Percentiles rank a stretch among this genome's conserved stretches.
phyloP scores from a whole-genome alignment of 2,113 vertebrate species.

The Rhombomys opimus region DNA sequence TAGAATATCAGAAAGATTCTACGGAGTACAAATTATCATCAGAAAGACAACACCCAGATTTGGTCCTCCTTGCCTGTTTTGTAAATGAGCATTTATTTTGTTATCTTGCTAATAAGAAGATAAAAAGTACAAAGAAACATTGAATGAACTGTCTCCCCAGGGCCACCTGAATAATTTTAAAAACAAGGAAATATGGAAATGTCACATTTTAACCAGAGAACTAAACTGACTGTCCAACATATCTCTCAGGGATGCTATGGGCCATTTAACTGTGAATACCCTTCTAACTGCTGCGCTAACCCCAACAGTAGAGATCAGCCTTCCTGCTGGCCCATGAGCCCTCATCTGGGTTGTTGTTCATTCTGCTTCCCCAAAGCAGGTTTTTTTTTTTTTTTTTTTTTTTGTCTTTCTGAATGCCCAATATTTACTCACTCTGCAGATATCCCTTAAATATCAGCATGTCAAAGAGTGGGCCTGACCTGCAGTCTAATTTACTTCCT shows the following conservation, averaged over 20 bases:
- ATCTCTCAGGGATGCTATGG: neutral
- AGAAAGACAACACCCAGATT: neutral
- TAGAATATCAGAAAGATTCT: slow-evolving; percentile 27
- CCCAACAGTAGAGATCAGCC: neutral
- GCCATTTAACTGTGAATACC: neutral
- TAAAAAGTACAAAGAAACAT: neutral
- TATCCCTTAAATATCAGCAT: neutral
- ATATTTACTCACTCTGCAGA: neutral
- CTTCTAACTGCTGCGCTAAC: neutral
- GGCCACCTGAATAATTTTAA: neutral
- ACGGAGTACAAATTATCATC: neutral
- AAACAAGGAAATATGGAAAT: neutral
- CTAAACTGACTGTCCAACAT: neutral
- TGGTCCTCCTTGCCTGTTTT: neutral
- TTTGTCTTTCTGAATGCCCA: neutral
- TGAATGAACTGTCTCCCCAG: neutral
- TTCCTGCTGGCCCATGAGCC: neutral
- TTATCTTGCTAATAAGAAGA: neutral
- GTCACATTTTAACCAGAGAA: neutral
- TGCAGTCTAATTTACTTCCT: neutral
- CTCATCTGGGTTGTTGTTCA: neutral
- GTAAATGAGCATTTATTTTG: neutral
- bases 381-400: neutral
- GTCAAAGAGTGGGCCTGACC: neutral
- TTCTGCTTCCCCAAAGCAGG: neutral